These are phyloP conservation scores for Danio kyathit DNA, from an alignment of 2,797 vertebrate species.

Conservation along the genomic window DNA sequence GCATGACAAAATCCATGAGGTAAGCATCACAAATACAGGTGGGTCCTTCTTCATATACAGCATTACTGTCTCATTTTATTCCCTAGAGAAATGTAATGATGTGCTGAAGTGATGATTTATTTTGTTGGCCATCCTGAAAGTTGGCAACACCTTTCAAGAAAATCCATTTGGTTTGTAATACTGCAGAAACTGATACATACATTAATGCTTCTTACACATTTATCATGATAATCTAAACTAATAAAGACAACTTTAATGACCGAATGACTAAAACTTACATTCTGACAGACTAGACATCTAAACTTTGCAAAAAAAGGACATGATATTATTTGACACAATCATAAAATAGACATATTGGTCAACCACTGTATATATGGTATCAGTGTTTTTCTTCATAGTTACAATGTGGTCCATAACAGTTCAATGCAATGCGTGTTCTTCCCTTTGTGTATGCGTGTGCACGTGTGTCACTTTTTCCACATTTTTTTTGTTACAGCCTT, in stretches of 20 bases:
- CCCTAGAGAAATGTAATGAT: not conserved
- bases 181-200: not conserved
- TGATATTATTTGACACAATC: too few species aligned
- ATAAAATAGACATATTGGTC: too few species aligned
- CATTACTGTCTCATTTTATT: conserved; percentile 9
- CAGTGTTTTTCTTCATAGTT: too few species aligned
- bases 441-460: too few species aligned
- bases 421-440: too few species aligned
- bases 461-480: too few species aligned
- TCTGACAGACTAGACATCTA: too few species aligned
- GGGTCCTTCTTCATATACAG: not conserved
- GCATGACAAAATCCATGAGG: conserved; percentile 5
- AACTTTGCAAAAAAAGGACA: too few species aligned
- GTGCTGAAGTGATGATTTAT: not conserved
- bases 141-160: not conserved
- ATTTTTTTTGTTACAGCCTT: too few species aligned
- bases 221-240: not conserved
- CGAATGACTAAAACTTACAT: too few species aligned
- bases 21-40: not conserved
- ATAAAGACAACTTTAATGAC: not conserved
- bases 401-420: too few species aligned
- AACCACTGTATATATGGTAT: too few species aligned
- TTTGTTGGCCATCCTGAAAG: not conserved
- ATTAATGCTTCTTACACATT: not conserved
- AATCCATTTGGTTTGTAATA: not conserved